Evolutionary conservation across 2,888 invertebrate genomes (phyloP).

Genomic region (Lasioglossum pauxillum): DNA sequence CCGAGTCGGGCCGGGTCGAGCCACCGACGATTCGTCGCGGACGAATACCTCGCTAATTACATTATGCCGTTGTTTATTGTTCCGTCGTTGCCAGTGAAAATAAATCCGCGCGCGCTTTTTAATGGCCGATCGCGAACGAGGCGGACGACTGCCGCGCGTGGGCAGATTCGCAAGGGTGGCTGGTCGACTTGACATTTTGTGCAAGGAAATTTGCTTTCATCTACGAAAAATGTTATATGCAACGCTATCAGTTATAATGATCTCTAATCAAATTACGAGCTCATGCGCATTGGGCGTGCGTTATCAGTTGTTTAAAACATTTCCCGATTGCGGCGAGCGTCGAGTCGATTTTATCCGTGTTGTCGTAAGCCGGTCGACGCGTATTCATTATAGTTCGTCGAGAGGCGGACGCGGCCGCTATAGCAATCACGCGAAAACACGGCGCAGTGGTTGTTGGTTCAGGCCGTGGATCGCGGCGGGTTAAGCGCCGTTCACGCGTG

Average conservation of each 20-base stretch:
- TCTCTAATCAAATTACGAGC: neutral
- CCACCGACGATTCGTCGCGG: neutral
- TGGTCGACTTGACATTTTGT: neutral
- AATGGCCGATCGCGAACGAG: neutral
- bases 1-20: neutral
- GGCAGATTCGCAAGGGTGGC: neutral
- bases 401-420: neutral
- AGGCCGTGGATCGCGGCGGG: constrained; percentile 11
- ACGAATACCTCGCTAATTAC: constrained; percentile 34
- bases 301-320: neutral
- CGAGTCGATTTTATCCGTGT: constrained; percentile 15
- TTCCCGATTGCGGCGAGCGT: neutral
- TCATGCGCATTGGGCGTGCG: neutral
- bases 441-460: constrained; percentile 16
- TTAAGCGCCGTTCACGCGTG: constrained; percentile 32
- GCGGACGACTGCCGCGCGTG: neutral
- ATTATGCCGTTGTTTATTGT: constrained; percentile 46
- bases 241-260: neutral
- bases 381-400: neutral
- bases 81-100: constrained; percentile 29
- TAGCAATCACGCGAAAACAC: constrained; percentile 30
- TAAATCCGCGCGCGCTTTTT: constrained; percentile 18
- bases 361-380: constrained; percentile 15
- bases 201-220: neutral
- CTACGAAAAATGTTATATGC: neutral